Evolutionary conservation across 2,888 invertebrate genomes (phyloP).

Genomic region (Habrosyne pyritoides): DNA sequence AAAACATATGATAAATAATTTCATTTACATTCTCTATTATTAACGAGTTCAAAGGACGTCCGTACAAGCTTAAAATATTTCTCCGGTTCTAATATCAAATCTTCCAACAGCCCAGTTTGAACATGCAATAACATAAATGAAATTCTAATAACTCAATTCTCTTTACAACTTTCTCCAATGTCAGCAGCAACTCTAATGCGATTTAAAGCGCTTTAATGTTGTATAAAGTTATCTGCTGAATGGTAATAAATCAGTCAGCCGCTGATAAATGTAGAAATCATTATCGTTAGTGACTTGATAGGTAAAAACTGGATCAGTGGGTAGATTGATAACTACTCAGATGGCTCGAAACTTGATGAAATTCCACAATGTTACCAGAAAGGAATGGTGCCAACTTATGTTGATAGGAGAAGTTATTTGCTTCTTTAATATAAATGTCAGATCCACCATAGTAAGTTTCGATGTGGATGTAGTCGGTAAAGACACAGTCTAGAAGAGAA

Average conservation of each 20-base stretch:
- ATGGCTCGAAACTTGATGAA: background rate
- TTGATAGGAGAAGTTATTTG: too few species aligned
- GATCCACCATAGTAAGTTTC: too few species aligned
- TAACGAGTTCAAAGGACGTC: too few species aligned
- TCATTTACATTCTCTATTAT: too few species aligned
- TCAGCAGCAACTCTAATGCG: slow-evolving; percentile 21
- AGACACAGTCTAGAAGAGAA: too few species aligned
- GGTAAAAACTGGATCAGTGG: slow-evolving; percentile 36
- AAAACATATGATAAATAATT: too few species aligned
- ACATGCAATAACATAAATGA: background rate
- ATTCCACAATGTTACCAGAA: background rate
- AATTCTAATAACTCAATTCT: slow-evolving; percentile 15
- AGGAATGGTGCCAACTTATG: too few species aligned
- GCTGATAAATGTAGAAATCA: slow-evolving; percentile 36
- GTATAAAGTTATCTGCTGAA: slow-evolving; percentile 30
- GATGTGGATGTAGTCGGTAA: too few species aligned
- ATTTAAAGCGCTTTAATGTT: slow-evolving; percentile 23
- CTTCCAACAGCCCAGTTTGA: background rate
- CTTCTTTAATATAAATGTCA: too few species aligned
- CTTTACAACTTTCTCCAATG: slow-evolving; percentile 19
- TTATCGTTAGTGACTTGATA: slow-evolving; percentile 29
- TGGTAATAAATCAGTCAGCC: slow-evolving; percentile 37
- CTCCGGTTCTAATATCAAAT: background rate
- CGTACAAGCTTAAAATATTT: too few species aligned
- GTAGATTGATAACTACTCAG: slow-evolving; percentile 28